Conservation (phyloP, 2,888 invertebrate genomes). For the Crocallis elinguaria region DNA sequence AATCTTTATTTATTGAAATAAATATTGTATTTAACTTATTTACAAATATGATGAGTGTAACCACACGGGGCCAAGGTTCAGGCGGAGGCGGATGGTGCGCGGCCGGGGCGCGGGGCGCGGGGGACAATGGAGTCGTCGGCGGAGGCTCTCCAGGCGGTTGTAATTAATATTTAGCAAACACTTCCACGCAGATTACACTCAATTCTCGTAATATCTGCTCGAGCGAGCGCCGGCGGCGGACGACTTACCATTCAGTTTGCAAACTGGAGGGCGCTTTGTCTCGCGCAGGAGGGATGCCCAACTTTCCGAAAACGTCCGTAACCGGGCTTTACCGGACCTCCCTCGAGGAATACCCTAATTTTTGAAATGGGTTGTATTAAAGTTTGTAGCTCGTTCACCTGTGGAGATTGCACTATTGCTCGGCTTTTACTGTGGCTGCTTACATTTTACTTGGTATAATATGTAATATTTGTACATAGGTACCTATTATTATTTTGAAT, state of each 20-base stretch:
- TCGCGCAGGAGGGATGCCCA: slow-evolving; percentile 11
- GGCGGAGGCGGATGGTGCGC: too few species aligned
- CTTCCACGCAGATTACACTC: slow-evolving; percentile 29
- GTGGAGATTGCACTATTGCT: neutral
- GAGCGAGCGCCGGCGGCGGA: neutral
- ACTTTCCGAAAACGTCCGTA: neutral
- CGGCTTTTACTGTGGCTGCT: too few species aligned
- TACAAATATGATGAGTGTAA: too few species aligned
- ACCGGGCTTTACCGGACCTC: slow-evolving; percentile 3
- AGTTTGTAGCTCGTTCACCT: slow-evolving; percentile 7
- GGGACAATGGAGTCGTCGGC: slow-evolving; percentile 8
- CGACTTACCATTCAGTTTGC: slow-evolving; percentile 5
- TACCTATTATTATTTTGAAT: too few species aligned
- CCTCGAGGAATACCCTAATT: slow-evolving; percentile 6
- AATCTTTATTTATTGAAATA: too few species aligned
- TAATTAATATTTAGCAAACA: slow-evolving; percentile 32
- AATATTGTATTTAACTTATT: too few species aligned
- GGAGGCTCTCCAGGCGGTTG: slow-evolving; percentile 1
- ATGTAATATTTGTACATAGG: too few species aligned
- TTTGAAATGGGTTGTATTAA: slow-evolving; percentile 5
- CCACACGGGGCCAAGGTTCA: too few species aligned
- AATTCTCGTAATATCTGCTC: slow-evolving; percentile 13
- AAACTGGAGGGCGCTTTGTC: slow-evolving; percentile 8
- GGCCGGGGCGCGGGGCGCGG: neutral
- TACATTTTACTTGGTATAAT: too few species aligned